Evolutionary conservation across 2,797 vertebrate genomes (phyloP).

Genomic region (Salarias fasciatus): DNA sequence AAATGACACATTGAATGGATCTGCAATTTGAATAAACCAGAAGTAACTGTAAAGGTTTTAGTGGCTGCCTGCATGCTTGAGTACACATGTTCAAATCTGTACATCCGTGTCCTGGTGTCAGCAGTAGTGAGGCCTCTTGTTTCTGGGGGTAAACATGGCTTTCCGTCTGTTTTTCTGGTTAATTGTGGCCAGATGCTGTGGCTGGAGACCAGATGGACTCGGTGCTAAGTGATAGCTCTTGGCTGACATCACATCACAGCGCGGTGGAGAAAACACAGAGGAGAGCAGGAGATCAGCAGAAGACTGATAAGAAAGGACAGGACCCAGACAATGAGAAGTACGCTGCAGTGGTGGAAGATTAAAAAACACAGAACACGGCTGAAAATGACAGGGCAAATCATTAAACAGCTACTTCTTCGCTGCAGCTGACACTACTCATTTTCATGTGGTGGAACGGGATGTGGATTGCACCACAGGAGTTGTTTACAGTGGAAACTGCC

Average conservation of each 20-base stretch:
- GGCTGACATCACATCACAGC: conserved; percentile 80
- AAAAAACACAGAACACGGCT: conserved; percentile 18
- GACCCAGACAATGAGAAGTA: conserved; percentile 12
- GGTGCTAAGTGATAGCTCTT: conserved; percentile 77
- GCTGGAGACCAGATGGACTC: conserved; percentile 77
- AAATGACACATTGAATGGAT: conserved; percentile 1
- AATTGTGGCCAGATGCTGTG: conserved; percentile 78
- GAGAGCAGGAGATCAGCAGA: conserved; percentile 42
- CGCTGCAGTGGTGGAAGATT: conserved; percentile 23
- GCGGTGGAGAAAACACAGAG: conserved; percentile 50
- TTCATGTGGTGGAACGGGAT: conserved; percentile 8
- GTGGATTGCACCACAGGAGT: conserved; percentile 16
- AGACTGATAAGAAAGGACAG: conserved; percentile 52
- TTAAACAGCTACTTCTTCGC: conserved; percentile 21
- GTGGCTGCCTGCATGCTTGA: background rate
- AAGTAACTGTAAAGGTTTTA: conserved; percentile 14
- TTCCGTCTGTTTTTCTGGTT: conserved; percentile 72
- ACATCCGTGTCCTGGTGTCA: conserved; percentile 38
- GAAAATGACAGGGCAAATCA: conserved; percentile 36
- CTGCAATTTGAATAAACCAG: conserved; percentile 8
- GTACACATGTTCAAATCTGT: conserved; percentile 25
- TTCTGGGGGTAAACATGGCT: conserved; percentile 71
- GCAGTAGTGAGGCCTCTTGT: conserved; percentile 62
- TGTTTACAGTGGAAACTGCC: conserved; percentile 58
- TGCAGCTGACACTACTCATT: conserved; percentile 30